Evolutionary conservation across 2,113 vertebrate genomes (phyloP), one percentile per base, ranked within the genome.

Genomic region (Prinia subflava): DNA sequence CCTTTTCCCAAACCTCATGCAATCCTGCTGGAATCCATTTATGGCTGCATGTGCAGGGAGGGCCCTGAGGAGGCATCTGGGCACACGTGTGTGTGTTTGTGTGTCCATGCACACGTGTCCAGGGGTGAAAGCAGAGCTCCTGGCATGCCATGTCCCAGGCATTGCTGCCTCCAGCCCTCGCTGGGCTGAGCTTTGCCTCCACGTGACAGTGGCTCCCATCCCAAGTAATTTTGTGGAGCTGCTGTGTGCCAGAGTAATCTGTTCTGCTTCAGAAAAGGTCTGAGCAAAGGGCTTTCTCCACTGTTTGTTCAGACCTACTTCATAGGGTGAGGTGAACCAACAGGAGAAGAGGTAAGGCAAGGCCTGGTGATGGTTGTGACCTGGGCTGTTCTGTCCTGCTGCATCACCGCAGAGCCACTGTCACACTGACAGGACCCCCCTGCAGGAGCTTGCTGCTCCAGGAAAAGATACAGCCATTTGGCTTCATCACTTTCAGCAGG

Each of bases 1-100:
- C 55, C 76, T 33, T 14, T 55, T 52, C 77, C 56, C 75, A 67
- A 21, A 25, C 50, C 83, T 82, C 20, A 5, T 81, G 15, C 33
- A 31, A 6, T 68, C 37, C 11, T 1, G 9, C 46, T 16, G 60
- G 84, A 74, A 89, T 63, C 74, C 42, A 15, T 70, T 83, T 57
- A 53, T 0, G 1, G 73, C 42, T 12, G 3, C 10, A 0, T 8
- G 7, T 8, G 53, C 22, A 17, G 22, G 64, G 14, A 37, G 33
- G 47, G 33, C 15, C 20, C 19, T 1, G 3, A 57, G 37, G 73
- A 76, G 39, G 59, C 64, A 79, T 64, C 59, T 3, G 3, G 30
- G 37, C 41, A 37, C 16, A 0, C 0, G 3, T 23, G 28, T 15
- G 25, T 20, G 17, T 37, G 46, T 9, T n/a, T n/a, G 50, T 52